Evolutionary conservation across 2,113 vertebrate genomes (phyloP).

Genomic region (Labrus mixtus): DNA sequence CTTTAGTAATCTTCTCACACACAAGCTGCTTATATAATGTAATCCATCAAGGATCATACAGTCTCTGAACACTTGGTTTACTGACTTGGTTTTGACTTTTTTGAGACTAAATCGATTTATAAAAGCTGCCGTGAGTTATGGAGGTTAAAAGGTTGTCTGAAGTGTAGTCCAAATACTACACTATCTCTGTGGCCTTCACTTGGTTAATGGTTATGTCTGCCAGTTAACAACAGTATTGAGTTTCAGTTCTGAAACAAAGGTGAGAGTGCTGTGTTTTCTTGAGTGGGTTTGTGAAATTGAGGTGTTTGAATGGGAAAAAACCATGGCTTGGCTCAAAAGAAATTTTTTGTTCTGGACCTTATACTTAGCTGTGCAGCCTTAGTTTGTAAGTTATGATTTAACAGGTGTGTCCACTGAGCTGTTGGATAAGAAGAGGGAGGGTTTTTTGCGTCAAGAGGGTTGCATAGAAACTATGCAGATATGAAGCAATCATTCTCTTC

Average conservation of each 20-base stretch:
- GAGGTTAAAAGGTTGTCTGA: slow-evolving; percentile 21
- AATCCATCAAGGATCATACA: slow-evolving; percentile 19
- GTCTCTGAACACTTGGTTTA: not conserved
- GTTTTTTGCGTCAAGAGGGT: not conserved
- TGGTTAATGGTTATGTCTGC: slow-evolving; percentile 69
- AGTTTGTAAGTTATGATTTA: slow-evolving; percentile 25
- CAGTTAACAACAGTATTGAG: slow-evolving; percentile 36
- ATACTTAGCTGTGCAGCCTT: slow-evolving; percentile 28
- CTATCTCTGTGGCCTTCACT: slow-evolving; percentile 55
- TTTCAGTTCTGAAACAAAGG: slow-evolving; percentile 43
- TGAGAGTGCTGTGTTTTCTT: slow-evolving; percentile 43
- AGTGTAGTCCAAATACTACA: slow-evolving; percentile 56
- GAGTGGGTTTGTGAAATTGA: slow-evolving; percentile 39
- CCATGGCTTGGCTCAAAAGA: slow-evolving; percentile 23
- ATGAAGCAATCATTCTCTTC: not conserved
- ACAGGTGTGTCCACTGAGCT: slow-evolving; percentile 22
- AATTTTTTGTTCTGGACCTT: slow-evolving; percentile 19
- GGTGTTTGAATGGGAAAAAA: slow-evolving; percentile 45
- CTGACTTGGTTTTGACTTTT: not conserved
- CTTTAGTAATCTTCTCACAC: slow-evolving; percentile 26
- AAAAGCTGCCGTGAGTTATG: slow-evolving; percentile 7
- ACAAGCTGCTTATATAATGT: slow-evolving; percentile 16
- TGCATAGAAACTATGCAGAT: not conserved
- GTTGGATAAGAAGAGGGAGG: not conserved
- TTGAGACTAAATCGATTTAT: slow-evolving; percentile 1